phyloP scores from a whole-genome alignment of 1,140 invertebrate species.

The Melitaea cinxia region DNA sequence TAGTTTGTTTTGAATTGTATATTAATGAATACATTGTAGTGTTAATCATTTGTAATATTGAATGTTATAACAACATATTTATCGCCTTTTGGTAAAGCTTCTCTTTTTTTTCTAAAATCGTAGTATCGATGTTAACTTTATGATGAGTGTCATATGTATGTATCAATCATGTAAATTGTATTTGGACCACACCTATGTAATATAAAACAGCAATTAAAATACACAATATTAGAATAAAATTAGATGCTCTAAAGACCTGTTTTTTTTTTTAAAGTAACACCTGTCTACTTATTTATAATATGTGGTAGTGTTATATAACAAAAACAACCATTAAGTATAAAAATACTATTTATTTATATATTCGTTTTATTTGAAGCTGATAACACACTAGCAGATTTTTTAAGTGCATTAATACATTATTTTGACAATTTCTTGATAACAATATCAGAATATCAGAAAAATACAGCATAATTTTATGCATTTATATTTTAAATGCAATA shows the following conservation, averaged over 20 bases:
- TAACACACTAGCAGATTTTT: neutral
- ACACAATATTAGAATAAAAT: slow-evolving; percentile 16
- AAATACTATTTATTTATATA: slow-evolving; percentile 21
- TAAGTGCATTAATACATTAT: slow-evolving; percentile 6
- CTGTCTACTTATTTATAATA: neutral
- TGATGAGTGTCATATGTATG: neutral
- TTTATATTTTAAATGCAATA: slow-evolving; percentile 18
- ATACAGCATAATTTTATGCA: slow-evolving; percentile 5
- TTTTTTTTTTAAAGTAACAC: neutral
- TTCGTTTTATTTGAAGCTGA: slow-evolving; percentile 16
- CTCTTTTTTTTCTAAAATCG: too few species aligned
- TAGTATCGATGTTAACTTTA: too few species aligned
- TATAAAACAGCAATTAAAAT: neutral
- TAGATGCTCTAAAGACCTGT: slow-evolving; percentile 3
- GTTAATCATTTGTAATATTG: slow-evolving; percentile 2
- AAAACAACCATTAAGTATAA: slow-evolving; percentile 21
- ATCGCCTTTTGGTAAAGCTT: too few species aligned
- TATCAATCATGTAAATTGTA: neutral
- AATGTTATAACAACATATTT: too few species aligned
- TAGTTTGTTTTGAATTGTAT: neutral
- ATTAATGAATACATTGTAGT: slow-evolving; percentile 1
- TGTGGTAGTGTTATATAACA: neutral
- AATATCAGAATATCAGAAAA: neutral
- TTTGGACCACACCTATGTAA: neutral
- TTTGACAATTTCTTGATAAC: neutral